Percentiles rank a stretch among this genome's conserved stretches.
phyloP scores from a whole-genome alignment of 2,797 vertebrate genomes.

The Coregonus suidteri region DNA sequence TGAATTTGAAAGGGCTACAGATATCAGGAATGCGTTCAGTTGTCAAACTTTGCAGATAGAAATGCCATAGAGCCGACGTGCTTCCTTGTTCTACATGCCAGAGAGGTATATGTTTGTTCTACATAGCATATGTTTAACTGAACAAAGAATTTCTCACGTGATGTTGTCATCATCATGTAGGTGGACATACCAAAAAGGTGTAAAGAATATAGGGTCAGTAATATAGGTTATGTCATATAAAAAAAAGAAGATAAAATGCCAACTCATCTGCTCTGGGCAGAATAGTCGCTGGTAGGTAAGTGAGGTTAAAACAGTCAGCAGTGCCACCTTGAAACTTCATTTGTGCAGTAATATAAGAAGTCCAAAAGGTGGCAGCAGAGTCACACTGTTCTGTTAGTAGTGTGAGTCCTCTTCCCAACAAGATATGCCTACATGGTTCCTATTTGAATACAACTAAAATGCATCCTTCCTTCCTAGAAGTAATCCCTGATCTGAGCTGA shows the following conservation, averaged over 20 bases:
- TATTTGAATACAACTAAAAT: too few relatives aligned
- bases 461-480: too few relatives aligned
- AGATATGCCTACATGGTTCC: too few relatives aligned
- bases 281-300: conserved; percentile 7
- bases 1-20: not conserved
- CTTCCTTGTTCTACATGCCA: too few relatives aligned
- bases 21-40: not conserved
- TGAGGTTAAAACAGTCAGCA: conserved; percentile 6
- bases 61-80: too few relatives aligned
- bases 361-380: conserved; percentile 31
- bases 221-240: conserved; percentile 37
- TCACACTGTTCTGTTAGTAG: not conserved
- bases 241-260: conserved; percentile 28
- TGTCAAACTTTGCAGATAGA: too few relatives aligned
- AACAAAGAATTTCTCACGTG: conserved; percentile 4
- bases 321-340: not conserved
- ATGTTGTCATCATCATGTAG: conserved; percentile 24
- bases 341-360: conserved; percentile 26
- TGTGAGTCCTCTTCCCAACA: not conserved
- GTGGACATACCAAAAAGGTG: conserved; percentile 33
- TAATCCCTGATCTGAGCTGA: too few relatives aligned
- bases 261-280: conserved; percentile 16
- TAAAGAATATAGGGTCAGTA: conserved; percentile 30
- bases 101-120: too few relatives aligned
- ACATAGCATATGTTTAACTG: too few relatives aligned